Evolutionary conservation across 2,888 invertebrate genomes (phyloP).

Genomic region (Lamellibrachia satsuma): DNA sequence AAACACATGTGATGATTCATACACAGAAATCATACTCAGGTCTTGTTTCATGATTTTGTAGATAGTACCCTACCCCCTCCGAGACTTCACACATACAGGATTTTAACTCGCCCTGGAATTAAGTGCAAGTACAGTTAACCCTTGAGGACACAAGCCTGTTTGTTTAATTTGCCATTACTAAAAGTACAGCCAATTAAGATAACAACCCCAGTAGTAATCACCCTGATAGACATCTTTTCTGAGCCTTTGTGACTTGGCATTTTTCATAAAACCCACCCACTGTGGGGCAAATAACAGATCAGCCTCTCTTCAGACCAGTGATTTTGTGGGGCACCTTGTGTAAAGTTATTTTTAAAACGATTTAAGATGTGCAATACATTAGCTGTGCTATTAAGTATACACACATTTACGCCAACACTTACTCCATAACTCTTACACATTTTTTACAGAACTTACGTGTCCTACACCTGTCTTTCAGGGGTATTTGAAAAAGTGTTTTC

Average conservation of each 20-base stretch:
- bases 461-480: too few relatives aligned
- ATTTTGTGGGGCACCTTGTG: neutral
- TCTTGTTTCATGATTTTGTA: neutral
- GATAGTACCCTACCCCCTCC: neutral
- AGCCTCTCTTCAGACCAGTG: neutral
- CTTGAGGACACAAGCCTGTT: neutral
- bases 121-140: neutral
- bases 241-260: neutral
- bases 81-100: neutral
- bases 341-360: neutral
- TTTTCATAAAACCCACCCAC: conserved; percentile 1
- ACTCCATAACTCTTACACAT: too few relatives aligned
- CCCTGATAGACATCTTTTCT: neutral
- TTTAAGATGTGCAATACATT: neutral
- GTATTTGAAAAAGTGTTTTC: too few relatives aligned
- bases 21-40: neutral
- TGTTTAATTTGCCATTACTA: neutral
- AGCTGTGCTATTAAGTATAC: neutral
- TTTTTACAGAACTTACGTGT: too few relatives aligned
- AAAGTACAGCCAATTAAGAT: neutral
- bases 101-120: neutral
- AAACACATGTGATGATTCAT: neutral
- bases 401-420: too few relatives aligned
- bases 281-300: neutral
- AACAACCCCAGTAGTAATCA: neutral